These are phyloP conservation scores for Pollenia griseotomentosa DNA, from an alignment of 2,888 invertebrate genomes.

Conservation along the genomic window DNA sequence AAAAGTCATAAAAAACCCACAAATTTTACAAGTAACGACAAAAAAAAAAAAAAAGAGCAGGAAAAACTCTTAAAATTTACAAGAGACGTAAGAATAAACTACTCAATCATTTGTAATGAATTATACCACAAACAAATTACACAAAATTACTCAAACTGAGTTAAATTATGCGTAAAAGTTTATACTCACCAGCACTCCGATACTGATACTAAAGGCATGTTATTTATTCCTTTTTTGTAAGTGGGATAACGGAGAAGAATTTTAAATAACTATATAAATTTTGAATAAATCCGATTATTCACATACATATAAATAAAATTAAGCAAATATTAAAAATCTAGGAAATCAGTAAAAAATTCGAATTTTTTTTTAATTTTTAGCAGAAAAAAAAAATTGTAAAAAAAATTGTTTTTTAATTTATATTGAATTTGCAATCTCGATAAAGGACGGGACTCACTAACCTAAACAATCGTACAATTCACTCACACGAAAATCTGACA, in stretches of 20 bases:
- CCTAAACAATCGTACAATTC: too few relatives aligned
- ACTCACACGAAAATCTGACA: too few relatives aligned
- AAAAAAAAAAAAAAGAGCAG: not conserved
- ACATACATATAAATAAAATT: too few relatives aligned
- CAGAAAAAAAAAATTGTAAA: too few relatives aligned
- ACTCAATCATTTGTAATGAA: slow-evolving; percentile 4
- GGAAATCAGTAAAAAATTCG: too few relatives aligned
- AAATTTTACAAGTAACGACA: not conserved
- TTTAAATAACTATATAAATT: too few relatives aligned
- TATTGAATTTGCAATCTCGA: too few relatives aligned
- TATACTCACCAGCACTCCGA: not conserved
- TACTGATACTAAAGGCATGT: not conserved
- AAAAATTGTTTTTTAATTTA: too few relatives aligned
- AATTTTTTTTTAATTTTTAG: too few relatives aligned
- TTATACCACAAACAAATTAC: not conserved
- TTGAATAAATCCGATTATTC: too few relatives aligned
- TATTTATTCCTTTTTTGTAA: not conserved
- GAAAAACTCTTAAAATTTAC: slow-evolving; percentile 10
- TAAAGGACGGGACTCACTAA: too few relatives aligned
- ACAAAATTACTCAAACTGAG: slow-evolving; percentile 58
- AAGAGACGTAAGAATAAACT: slow-evolving; percentile 6
- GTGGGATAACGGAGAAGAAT: not conserved
- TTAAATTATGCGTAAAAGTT: slow-evolving; percentile 43
- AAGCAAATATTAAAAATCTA: too few relatives aligned
- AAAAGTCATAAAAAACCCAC: slow-evolving; percentile 39